Base-by-base conservation (phyloP, 2,888 invertebrate species). In the Andrena marginata region DNA sequence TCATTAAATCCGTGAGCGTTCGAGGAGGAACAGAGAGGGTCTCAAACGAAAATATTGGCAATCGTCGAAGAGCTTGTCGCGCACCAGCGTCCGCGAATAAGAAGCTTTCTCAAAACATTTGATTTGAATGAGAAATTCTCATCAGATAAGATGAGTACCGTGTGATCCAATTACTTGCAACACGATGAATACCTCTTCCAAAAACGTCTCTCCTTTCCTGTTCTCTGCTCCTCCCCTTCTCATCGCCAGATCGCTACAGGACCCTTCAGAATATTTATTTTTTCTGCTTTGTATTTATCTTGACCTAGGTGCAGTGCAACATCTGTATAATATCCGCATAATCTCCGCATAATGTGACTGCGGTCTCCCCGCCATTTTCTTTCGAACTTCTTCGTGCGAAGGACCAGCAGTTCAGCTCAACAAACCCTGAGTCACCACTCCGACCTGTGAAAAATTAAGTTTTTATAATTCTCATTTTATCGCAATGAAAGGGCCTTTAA, bases 111-210 rank as follows among this genome's bases (percentile, higher is more conserved):
- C 85, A 78, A 88, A 90, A 89, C 86, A 90, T 89, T 87, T 89
- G 89, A 90, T 88, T 89, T 90, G 88, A 90, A 90, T 90, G 90
- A 91, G 91, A 91, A 92, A 91, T 91, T 89, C 89, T 92, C 89
- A 89, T 92, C 91, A 87, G 88, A 90, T 89, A 89, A 85, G 84
- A 84, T 87, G 83, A 85, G 65, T 35, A 77, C 75, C 85, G 87
- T 82, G 85, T 89, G 88, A 91, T 92, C 91, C 91, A 91, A 91
- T 92, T 92, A 92, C 90, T 87, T 85, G 83, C 87, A 88, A 87
- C 85, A 88, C 86, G 88, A 87, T 91, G 90, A 92, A 90, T 91
- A 90, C 89, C 90, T 89, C 90, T 92, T 90, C 82, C 86, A 84
- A 80, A 82, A 88, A 86, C 83, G 68, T 80, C 77, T 82, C 26